Conservation (phyloP, 2,888 invertebrate species). For the Sinelater perroti region DNA sequence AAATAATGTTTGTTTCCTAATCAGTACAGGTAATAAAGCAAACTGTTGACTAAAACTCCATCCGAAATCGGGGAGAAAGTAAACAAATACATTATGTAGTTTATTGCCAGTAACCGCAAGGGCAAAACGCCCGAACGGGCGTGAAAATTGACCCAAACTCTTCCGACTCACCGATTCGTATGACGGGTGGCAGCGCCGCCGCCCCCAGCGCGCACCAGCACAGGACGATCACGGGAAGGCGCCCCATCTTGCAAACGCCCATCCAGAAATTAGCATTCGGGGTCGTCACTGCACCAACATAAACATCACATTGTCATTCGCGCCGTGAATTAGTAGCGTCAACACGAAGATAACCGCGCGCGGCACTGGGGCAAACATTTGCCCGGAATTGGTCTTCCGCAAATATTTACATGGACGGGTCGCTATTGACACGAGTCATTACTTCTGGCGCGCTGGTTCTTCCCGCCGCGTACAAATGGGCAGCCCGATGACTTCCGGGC, state of each 20-base stretch:
- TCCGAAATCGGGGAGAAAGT: no score
- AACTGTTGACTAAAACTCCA: no score
- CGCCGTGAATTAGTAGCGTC: conserved; percentile 44
- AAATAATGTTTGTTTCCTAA: no score
- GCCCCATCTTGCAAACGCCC: conserved; percentile 44
- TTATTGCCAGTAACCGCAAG: no score
- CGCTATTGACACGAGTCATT: conserved; percentile 47
- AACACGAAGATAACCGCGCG: conserved; percentile 48
- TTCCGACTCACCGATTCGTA: conserved; percentile 68
- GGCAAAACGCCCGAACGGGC: no score
- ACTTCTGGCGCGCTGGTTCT: conserved; percentile 44
- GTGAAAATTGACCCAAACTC: no score
- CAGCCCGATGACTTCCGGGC: conserved; percentile 21
- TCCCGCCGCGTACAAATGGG: conserved; percentile 28
- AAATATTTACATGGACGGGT: conserved; percentile 49
- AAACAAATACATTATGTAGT: no score
- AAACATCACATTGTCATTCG: conserved; percentile 41
- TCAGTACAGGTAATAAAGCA: no score
- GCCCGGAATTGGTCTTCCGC: conserved; percentile 46
- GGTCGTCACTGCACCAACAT: conserved; percentile 44
- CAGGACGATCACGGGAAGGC: conserved; percentile 43
- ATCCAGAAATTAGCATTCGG: conserved; percentile 46
- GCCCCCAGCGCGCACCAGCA: conserved; percentile 49
- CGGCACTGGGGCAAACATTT: conserved; percentile 46
- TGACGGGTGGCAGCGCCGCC: conserved; percentile 69